Percentiles rank a stretch among this genome's conserved stretches.
Evolutionary conservation across 2,113 vertebrate species (phyloP).

Genomic region (Lampris incognitus): DNA sequence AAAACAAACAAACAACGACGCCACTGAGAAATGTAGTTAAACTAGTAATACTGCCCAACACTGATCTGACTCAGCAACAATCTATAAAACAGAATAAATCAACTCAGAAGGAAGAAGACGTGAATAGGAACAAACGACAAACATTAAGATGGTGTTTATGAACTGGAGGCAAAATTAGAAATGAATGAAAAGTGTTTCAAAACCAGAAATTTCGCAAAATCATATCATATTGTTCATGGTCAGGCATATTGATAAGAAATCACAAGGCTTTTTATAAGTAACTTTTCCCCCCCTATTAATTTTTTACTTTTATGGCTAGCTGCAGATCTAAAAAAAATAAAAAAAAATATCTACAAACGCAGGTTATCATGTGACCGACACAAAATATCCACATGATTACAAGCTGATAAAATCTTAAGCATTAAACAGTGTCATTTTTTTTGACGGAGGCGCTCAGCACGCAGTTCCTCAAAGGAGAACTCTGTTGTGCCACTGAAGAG

Average conservation of each 20-base stretch:
- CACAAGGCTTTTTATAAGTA: not conserved
- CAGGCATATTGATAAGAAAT: too few relatives aligned
- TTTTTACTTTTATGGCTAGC: constrained; percentile 15
- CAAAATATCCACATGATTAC: constrained; percentile 11
- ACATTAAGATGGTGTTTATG: not conserved
- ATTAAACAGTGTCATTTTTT: constrained; percentile 50
- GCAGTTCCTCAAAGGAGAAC: constrained; percentile 95
- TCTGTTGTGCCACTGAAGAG: constrained; percentile 91
- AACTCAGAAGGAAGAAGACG: not conserved
- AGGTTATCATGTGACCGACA: not conserved
- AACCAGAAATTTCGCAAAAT: not conserved
- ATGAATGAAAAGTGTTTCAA: not conserved
- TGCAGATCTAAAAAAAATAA: not conserved
- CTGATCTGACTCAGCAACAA: too few relatives aligned
- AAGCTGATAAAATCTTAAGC: too few relatives aligned
- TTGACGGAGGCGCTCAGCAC: constrained; percentile 90
- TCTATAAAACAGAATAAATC: not conserved
- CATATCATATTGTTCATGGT: too few relatives aligned
- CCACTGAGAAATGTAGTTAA: too few relatives aligned
- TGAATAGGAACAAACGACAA: constrained; percentile 12
- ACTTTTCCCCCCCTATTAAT: not conserved
- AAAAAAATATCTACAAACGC: constrained; percentile 38
- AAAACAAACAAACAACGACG: too few relatives aligned
- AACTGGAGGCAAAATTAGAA: not conserved
- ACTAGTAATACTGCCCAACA: too few relatives aligned